Conservation (phyloP, 53 echinoderm and acorn worm species). For the Apostichopus leukothele region DNA sequence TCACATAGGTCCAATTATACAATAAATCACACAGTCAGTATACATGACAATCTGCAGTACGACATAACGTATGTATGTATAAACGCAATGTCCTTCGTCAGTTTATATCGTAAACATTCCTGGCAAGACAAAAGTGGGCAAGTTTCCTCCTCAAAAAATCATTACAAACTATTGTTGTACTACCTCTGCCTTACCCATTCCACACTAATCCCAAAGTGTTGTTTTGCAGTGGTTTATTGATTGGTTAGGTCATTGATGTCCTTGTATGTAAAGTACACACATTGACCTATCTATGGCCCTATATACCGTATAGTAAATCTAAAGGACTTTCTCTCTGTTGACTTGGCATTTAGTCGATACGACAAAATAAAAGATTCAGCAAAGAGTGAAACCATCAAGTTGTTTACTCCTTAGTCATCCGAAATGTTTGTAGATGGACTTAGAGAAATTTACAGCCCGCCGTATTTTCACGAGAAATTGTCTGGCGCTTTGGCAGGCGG, state of each 20-base stretch:
- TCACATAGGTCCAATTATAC: too few relatives aligned
- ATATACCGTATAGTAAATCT: background rate
- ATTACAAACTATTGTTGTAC: background rate
- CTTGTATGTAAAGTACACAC: background rate
- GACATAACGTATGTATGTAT: too few relatives aligned
- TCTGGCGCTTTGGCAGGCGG: too few relatives aligned
- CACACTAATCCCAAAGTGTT: background rate
- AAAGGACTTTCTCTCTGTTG: background rate
- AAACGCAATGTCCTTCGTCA: background rate
- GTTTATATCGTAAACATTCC: background rate
- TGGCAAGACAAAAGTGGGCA: background rate
- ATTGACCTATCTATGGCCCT: background rate
- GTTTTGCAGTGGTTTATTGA: background rate
- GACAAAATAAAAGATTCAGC: conserved; percentile 9
- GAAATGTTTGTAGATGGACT: background rate
- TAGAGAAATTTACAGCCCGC: background rate
- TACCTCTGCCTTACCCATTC: background rate
- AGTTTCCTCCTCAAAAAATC: background rate
- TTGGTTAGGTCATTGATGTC: background rate
- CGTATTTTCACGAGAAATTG: too few relatives aligned
- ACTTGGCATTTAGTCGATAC: conserved; percentile 39
- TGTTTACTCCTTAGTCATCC: conserved; percentile 21
- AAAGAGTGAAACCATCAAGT: conserved; percentile 26
- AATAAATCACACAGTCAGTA: too few relatives aligned
- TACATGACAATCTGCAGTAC: too few relatives aligned